These are phyloP conservation scores for Cassiopea xamachana DNA, from an alignment of 30 jellyfish, hydroid and myxozoan species.

Conservation along the genomic window DNA sequence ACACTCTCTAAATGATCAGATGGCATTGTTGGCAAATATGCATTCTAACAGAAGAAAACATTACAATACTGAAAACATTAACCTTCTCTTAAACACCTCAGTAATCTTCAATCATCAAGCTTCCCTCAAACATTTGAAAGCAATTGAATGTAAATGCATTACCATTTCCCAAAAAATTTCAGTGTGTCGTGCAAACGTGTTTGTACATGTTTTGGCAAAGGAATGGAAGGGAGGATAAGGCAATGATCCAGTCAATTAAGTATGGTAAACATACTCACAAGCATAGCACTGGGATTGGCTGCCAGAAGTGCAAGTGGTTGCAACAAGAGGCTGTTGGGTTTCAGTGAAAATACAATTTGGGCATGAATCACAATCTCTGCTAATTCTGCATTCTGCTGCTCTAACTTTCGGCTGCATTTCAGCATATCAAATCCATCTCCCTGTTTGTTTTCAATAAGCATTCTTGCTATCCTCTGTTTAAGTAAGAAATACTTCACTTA, in stretches of 20 bases:
- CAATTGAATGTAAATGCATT: too few relatives aligned
- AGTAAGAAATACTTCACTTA: background rate
- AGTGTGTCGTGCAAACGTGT: too few relatives aligned
- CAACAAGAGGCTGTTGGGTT: conserved; percentile 2
- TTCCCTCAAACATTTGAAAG: too few relatives aligned
- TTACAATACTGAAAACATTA: background rate
- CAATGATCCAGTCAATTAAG: background rate
- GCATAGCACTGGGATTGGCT: conserved; percentile 24
- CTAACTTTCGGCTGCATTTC: background rate
- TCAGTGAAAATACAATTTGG: background rate
- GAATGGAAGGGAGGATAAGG: too few relatives aligned
- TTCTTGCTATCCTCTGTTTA: background rate
- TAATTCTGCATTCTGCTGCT: background rate
- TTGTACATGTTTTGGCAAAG: too few relatives aligned
- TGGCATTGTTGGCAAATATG: conserved; percentile 86
- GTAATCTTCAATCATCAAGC: too few relatives aligned
- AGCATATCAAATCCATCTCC: conserved; percentile 30
- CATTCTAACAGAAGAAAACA: conserved; percentile 23
- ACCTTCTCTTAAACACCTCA: background rate
- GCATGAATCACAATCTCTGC: conserved; percentile 41
- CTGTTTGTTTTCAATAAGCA: conserved; percentile 12
- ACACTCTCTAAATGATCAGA: conserved; percentile 57
- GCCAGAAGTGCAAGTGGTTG: conserved; percentile 36
- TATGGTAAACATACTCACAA: background rate
- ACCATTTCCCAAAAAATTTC: too few relatives aligned